Evolutionary conservation across 2,113 vertebrate genomes (phyloP), one percentile per base, ranked within the genome.

Genomic region (Periophthalmodon schlosseri): DNA sequence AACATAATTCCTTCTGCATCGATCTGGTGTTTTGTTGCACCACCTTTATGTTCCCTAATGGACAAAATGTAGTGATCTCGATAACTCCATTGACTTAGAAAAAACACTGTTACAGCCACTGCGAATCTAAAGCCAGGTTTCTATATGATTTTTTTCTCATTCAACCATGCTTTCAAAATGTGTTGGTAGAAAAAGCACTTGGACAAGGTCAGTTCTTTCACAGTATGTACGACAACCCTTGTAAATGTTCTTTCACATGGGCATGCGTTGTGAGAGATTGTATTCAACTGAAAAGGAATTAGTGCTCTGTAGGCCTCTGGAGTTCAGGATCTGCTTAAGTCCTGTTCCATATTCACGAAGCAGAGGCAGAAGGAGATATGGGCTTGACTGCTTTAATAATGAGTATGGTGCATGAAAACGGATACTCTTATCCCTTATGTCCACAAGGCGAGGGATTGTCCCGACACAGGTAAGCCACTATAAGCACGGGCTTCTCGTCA

Each of bases 371-470:
- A 77, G 68, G 44, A 79, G 47, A 58, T 73, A 77, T 72, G 67
- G 73, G 47, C 39, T 66, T 28, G 58, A 71, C 80, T 63, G 64
- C 75, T 75, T 79, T 69, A 70, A 56, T 70, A 80, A 36, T 24
- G 36, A 80, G 73, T 76, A 52, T 44, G 79, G 50, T 71, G 50
- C 80, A 66, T 79, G 73, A 72, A 84, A 75, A 84, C 85, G 61
- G 33, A 82, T 79, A 84, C 61, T 69, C 69, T 78, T 52, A 87
- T 82, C 75, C 65, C 65, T 28, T 56, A 69, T 72, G 81, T 85
- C 77, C 66, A 78, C 47, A 73, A 65, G 78, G 73, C 23, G 67
- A 78, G 80, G 73, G 83, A 82, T 75, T 85, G 71, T 63, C 80
- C 79, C 77, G 60, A 75, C 56, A 79, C 39, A 74, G 57, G 73